A percentile compares a stretch with the other conserved stretches of the same genome.
Conservation (phyloP, 2,797 vertebrate species). For the Hephaestus fuliginosus region DNA sequence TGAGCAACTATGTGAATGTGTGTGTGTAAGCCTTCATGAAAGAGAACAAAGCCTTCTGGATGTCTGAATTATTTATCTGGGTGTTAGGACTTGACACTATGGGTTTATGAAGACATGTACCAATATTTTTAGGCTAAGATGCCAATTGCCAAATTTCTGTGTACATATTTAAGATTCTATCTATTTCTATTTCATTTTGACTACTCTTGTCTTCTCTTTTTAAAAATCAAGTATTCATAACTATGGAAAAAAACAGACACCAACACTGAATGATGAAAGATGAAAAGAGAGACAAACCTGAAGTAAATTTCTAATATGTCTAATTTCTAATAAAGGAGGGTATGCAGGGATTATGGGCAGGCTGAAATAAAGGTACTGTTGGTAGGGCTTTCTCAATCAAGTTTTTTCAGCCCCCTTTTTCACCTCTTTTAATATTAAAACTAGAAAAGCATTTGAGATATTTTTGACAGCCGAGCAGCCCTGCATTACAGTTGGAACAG, state of each 20-base stretch:
- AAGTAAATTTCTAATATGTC: background rate
- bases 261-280: background rate
- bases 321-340: background rate
- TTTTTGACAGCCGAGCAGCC: background rate
- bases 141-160: background rate
- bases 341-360: background rate
- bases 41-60: slow-evolving; percentile 67
- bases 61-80: slow-evolving; percentile 54
- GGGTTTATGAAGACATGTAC: slow-evolving; percentile 12
- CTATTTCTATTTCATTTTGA: slow-evolving; percentile 1
- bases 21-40: slow-evolving; percentile 40
- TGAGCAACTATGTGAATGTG: slow-evolving; percentile 5
- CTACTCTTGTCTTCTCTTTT: background rate
- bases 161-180: background rate
- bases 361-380: background rate
- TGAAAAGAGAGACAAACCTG: background rate
- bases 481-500: background rate
- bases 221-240: background rate
- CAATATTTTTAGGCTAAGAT: slow-evolving; percentile 22
- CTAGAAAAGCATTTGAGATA: background rate
- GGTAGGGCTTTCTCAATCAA: background rate
- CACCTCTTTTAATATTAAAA: background rate
- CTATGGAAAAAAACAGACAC: background rate
- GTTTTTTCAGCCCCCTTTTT: background rate
- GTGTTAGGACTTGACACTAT: slow-evolving; percentile 42